These are phyloP conservation scores for Acanthosepion esculentum DNA, from an alignment of 2,888 invertebrate genomes.

Conservation along the genomic window DNA sequence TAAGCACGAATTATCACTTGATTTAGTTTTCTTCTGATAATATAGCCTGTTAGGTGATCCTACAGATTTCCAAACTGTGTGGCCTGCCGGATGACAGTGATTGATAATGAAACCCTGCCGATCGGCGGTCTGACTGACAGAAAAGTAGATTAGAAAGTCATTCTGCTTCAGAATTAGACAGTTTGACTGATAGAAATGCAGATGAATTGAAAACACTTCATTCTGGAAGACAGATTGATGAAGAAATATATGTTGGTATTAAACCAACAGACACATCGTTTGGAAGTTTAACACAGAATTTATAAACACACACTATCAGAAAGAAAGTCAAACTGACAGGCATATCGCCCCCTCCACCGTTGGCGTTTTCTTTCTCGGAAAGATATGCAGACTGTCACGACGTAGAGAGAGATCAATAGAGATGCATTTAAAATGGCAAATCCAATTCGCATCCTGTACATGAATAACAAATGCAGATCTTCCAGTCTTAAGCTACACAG, in stretches of 20 bases:
- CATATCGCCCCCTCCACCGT: not conserved
- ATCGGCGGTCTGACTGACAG: not conserved
- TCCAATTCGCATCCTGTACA: not conserved
- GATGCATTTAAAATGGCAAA: not conserved
- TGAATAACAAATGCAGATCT: not conserved
- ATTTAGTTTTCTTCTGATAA: not conserved
- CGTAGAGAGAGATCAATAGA: not conserved
- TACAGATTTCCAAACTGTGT: not conserved
- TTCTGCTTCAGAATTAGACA: not conserved
- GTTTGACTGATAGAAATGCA: not conserved
- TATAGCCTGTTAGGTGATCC: not conserved
- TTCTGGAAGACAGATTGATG: not conserved
- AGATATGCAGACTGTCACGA: not conserved
- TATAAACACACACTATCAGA: not conserved
- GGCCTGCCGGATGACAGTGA: not conserved
- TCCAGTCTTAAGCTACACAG: not conserved
- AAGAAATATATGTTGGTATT: not conserved
- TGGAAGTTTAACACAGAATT: conserved; percentile 5
- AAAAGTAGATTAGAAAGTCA: not conserved
- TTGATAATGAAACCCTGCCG: not conserved
- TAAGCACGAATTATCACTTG: not conserved
- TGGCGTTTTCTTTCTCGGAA: not conserved
- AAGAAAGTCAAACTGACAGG: not conserved
- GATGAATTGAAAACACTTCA: not conserved
- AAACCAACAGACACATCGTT: not conserved